Percentiles rank a stretch among this genome's conserved stretches.
Evolutionary conservation across 2,888 invertebrate species (phyloP).

Genomic region (Cylindroiulus punctatus): DNA sequence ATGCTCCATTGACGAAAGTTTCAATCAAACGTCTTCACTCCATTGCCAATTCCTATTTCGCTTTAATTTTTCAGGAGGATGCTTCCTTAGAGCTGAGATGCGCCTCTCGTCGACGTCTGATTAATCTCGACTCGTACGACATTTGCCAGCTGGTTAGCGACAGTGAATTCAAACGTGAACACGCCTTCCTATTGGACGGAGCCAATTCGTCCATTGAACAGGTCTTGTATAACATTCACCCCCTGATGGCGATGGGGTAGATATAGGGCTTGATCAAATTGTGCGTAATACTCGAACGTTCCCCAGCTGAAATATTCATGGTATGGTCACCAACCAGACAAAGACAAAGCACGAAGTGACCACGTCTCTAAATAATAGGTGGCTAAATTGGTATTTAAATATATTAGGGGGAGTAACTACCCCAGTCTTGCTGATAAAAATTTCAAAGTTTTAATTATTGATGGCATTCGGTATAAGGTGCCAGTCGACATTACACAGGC

Average conservation of each 20-base stretch:
- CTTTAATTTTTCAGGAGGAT: slow-evolving; percentile 27
- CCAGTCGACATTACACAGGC: neutral
- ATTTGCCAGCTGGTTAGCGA: slow-evolving; percentile 28
- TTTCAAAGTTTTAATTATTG: neutral
- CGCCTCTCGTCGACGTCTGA: slow-evolving; percentile 4
- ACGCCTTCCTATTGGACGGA: slow-evolving; percentile 46
- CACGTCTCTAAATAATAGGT: too few species aligned
- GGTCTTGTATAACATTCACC: neutral
- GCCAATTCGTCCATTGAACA: slow-evolving; percentile 39
- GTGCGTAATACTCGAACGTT: too few species aligned
- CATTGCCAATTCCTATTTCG: neutral
- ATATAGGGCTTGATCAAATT: too few species aligned
- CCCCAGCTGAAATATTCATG: too few species aligned
- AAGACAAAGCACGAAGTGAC: too few species aligned
- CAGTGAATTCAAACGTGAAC: slow-evolving; percentile 17
- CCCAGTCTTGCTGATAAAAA: neutral
- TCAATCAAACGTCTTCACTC: too few species aligned
- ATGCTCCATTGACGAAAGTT: neutral
- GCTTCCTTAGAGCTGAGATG: neutral
- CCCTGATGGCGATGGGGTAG: too few species aligned
- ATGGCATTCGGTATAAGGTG: neutral
- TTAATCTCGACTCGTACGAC: slow-evolving; percentile 38
- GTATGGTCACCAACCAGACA: too few species aligned
- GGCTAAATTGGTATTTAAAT: too few species aligned
- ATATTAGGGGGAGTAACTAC: too few species aligned